These are phyloP conservation scores for Hipparchia semele DNA, from an alignment of 2,888 invertebrate species.

Conservation along the genomic window DNA sequence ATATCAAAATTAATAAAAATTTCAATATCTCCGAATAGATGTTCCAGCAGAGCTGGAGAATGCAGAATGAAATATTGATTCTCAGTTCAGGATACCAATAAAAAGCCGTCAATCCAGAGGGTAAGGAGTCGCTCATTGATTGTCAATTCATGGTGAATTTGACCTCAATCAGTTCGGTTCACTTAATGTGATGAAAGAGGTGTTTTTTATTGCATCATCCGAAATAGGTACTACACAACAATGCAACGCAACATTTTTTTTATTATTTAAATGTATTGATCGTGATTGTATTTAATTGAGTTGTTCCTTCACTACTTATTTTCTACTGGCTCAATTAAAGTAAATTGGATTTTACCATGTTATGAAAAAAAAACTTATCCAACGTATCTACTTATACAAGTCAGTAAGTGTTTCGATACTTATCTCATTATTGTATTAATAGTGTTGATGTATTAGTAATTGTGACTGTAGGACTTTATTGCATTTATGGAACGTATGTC, in stretches of 20 bases:
- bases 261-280: slow-evolving; percentile 18
- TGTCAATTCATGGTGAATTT: slow-evolving; percentile 39
- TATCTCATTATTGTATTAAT: too few species aligned
- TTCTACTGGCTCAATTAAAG: background rate
- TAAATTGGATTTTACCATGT: too few species aligned
- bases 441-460: too few species aligned
- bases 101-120: slow-evolving; percentile 26
- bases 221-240: slow-evolving; percentile 18
- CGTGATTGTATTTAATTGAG: background rate
- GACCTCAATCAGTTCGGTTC: slow-evolving; percentile 49
- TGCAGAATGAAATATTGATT: slow-evolving; percentile 19
- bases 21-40: background rate
- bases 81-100: slow-evolving; percentile 25
- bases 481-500: too few species aligned
- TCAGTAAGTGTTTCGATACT: too few species aligned
- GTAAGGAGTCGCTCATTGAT: slow-evolving; percentile 29
- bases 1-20: background rate
- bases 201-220: slow-evolving; percentile 72
- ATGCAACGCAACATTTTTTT: slow-evolving; percentile 18
- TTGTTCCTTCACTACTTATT: background rate
- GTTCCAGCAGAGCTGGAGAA: slow-evolving; percentile 17
- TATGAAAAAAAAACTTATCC: too few species aligned
- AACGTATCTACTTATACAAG: too few species aligned
- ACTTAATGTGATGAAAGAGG: slow-evolving; percentile 60
- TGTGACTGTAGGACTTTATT: too few species aligned